Evolutionary conservation across 2,797 vertebrate genomes (phyloP), one percentile per base, ranked within the genome.

Genomic region (Acanthurus tractus): DNA sequence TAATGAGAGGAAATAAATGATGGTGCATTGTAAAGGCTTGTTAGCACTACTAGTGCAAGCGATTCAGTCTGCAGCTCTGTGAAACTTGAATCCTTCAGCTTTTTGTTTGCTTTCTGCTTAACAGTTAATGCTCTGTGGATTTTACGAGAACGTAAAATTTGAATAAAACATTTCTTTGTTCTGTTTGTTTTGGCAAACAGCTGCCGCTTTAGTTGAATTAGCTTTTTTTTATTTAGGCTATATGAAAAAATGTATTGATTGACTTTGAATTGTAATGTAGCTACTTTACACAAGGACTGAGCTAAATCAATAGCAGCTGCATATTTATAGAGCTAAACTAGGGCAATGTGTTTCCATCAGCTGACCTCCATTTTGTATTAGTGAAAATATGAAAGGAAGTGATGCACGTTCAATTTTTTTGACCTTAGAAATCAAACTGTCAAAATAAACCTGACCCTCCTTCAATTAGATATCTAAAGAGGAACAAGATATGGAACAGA

Each of bases 401-500:
- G 2, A 1, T 1, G 1, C 3, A 15, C 36, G 46, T 56, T 69
- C 8, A 23, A 20, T 44, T 17, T 14, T 74, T 59, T 23, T 40
- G 38, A 44, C 29, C 29, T 34, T 29, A 44, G 38, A 56, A 18
- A 45, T 42, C 0, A 25, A 57, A 62, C 22, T 62, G 4, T 40
- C 12, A n/a, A 17, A 45, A 50, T 20, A 63, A 59, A 61, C 8
- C 49, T 13, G 8, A 40, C 1, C 15, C 3, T n/a, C 1, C 8
- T 54, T 42, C 50, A 10, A 65, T 83, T 45, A 54, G 23, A 53
- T 25, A 11, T 25, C 3, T 72, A 29, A 88, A 86, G 82, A 84
- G 84, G 87, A 91, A 91, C 74, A 29, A 34, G 38, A n/a, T 20
- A 67, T 38, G n/a, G 18, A 68, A 62, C 20, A 22, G 36, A 50